Conservation (phyloP, 2,888 invertebrate species). For the Troides helena region DNA sequence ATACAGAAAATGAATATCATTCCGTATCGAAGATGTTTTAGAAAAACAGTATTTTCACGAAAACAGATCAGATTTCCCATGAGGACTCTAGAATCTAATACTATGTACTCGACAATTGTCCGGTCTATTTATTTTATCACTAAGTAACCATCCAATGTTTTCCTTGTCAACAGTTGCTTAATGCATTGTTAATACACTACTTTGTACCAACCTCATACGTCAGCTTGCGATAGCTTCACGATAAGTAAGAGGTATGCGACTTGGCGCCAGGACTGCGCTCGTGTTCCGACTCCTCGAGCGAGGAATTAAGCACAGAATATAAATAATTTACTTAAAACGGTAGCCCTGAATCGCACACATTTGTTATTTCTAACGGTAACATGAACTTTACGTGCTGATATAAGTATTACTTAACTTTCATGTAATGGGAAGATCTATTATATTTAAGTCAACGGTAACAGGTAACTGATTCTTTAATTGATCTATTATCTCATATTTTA, state of each 20-base stretch:
- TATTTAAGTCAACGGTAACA: too few species aligned
- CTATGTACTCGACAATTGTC: not conserved
- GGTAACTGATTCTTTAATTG: too few species aligned
- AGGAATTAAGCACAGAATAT: constrained; percentile 6
- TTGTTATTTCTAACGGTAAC: constrained; percentile 3
- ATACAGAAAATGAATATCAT: too few species aligned
- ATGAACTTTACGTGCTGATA: too few species aligned
- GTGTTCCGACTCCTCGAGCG: constrained; percentile 18
- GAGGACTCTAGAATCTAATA: too few species aligned
- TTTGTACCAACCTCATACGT: constrained; percentile 15
- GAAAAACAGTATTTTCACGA: too few species aligned
- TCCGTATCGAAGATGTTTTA: too few species aligned
- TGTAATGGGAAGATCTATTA: too few species aligned
- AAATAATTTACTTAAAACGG: constrained; percentile 29
- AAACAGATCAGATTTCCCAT: too few species aligned
- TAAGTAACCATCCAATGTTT: constrained; percentile 10
- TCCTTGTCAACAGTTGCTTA: constrained; percentile 9
- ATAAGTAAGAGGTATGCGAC: constrained; percentile 13
- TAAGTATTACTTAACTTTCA: too few species aligned
- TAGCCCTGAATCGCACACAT: constrained; percentile 8
- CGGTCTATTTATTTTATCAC: constrained; percentile 11
- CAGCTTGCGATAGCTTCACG: constrained; percentile 1
- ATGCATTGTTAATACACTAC: constrained; percentile 8
- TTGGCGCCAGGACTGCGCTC: constrained; percentile 21
- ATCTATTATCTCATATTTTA: too few species aligned